Conservation (phyloP, 2,797 vertebrate genomes). For the Fistularia tabacaria region DNA sequence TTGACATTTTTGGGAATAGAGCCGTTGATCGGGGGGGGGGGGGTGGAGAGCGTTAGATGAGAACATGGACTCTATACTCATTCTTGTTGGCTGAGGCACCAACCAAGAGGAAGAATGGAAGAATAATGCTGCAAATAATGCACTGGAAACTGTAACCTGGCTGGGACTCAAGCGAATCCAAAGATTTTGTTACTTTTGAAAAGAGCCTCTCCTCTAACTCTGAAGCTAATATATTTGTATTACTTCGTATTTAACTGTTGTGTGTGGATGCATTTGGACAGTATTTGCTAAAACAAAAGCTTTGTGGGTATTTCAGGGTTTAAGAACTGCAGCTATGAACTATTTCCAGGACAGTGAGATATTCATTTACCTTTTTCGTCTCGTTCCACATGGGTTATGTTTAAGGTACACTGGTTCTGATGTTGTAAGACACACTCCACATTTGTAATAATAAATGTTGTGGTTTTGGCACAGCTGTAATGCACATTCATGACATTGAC, state of each 20-base stretch:
- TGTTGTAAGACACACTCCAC: not conserved
- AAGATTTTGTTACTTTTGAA: conserved; percentile 1
- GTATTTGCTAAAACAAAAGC: conserved; percentile 3
- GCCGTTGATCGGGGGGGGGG: too few species aligned
- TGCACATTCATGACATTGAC: not conserved
- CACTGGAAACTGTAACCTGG: not conserved
- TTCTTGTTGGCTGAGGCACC: too few species aligned
- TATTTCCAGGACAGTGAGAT: conserved; percentile 3
- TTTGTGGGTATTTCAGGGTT: not conserved
- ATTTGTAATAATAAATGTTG: not conserved
- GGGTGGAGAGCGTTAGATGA: too few species aligned
- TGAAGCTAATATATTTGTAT: not conserved
- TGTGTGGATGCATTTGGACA: conserved; percentile 9
- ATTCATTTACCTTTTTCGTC: conserved; percentile 21
- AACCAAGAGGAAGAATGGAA: too few species aligned
- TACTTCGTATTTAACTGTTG: conserved; percentile 5
- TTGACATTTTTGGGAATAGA: conserved; percentile 3
- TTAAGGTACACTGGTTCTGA: conserved; percentile 19
- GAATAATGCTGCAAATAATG: too few species aligned
- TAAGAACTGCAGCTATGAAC: conserved; percentile 1
- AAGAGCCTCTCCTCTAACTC: not conserved
- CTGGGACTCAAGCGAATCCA: not conserved
- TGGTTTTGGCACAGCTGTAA: not conserved
- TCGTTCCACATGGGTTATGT: conserved; percentile 17
- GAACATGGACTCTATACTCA: too few species aligned